Evolutionary conservation across 2,113 vertebrate genomes (phyloP).

Genomic region (Lates calcarifer): DNA sequence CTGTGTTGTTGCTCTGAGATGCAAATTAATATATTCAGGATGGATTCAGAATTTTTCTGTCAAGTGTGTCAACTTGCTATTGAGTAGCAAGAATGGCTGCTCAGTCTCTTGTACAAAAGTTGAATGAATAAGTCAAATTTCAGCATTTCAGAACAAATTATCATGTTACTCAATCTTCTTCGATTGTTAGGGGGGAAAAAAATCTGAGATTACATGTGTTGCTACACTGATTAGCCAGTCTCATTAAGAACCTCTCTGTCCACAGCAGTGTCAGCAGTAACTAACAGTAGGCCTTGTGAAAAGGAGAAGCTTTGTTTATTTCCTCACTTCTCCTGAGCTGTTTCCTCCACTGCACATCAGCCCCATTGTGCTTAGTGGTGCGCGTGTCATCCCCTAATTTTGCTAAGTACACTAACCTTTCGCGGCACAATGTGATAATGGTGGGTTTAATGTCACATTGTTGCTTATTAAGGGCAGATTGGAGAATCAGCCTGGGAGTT

Average conservation of each 20-base stretch:
- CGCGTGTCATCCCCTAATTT: slow-evolving; percentile 47
- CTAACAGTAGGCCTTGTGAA: slow-evolving; percentile 14
- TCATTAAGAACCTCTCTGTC: slow-evolving; percentile 33
- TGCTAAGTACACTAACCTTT: slow-evolving; percentile 67
- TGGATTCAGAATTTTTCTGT: slow-evolving; percentile 18
- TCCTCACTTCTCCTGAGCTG: slow-evolving; percentile 10
- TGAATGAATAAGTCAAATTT: background rate
- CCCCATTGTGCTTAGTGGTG: slow-evolving; percentile 24
- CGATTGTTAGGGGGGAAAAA: background rate
- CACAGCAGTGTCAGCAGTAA: slow-evolving; percentile 1
- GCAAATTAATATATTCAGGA: slow-evolving; percentile 41
- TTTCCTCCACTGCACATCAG: slow-evolving; percentile 27
- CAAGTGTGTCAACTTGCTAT: slow-evolving; percentile 9
- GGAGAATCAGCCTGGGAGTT: slow-evolving; percentile 51
- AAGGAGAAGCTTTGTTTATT: slow-evolving; percentile 35
- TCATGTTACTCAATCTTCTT: background rate
- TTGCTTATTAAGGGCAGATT: slow-evolving; percentile 37
- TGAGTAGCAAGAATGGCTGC: background rate
- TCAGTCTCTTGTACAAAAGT: background rate
- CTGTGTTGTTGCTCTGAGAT: slow-evolving; percentile 31
- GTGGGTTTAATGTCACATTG: slow-evolving; percentile 63
- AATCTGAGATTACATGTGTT: background rate
- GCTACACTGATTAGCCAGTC: background rate
- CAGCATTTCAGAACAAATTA: too few relatives aligned
- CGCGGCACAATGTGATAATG: slow-evolving; percentile 61